Evolutionary conservation across 2,888 invertebrate species (phyloP).

Genomic region (Dolomedes plantarius): DNA sequence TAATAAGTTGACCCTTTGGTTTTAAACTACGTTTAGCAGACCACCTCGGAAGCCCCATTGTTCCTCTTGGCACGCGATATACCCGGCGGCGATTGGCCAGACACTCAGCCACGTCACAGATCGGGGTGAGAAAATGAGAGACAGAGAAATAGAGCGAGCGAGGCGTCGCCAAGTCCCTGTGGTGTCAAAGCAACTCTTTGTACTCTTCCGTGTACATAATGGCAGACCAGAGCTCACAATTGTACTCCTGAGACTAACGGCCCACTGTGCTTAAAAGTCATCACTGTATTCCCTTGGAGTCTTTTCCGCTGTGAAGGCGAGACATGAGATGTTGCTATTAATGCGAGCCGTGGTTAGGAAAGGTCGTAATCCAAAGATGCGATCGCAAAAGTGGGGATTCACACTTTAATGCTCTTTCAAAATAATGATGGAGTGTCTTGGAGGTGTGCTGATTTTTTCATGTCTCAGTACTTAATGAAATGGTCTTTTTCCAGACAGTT

Average conservation of each 20-base stretch:
- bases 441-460: neutral
- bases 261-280: slow-evolving; percentile 64
- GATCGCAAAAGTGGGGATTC: slow-evolving; percentile 41
- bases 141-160: slow-evolving; percentile 29
- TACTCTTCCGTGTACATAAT: slow-evolving; percentile 61
- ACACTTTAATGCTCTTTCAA: slow-evolving; percentile 38
- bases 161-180: slow-evolving; percentile 38
- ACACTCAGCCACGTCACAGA: slow-evolving; percentile 36
- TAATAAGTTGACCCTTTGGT: neutral
- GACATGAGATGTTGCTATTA: slow-evolving; percentile 66
- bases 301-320: slow-evolving; percentile 56
- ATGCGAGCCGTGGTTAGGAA: slow-evolving; percentile 48
- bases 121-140: slow-evolving; percentile 59
- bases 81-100: slow-evolving; percentile 25
- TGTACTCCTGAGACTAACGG: slow-evolving; percentile 57
- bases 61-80: neutral
- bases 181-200: slow-evolving; percentile 55
- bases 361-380: slow-evolving; percentile 35
- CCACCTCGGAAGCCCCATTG: neutral
- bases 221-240: slow-evolving; percentile 58
- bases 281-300: slow-evolving; percentile 57
- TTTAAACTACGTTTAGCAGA: neutral
- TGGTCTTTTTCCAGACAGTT: neutral
- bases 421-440: neutral
- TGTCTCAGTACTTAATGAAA: neutral